Evolutionary conservation across 2,797 vertebrate species (phyloP).

Genomic region (Mycteria americana): DNA sequence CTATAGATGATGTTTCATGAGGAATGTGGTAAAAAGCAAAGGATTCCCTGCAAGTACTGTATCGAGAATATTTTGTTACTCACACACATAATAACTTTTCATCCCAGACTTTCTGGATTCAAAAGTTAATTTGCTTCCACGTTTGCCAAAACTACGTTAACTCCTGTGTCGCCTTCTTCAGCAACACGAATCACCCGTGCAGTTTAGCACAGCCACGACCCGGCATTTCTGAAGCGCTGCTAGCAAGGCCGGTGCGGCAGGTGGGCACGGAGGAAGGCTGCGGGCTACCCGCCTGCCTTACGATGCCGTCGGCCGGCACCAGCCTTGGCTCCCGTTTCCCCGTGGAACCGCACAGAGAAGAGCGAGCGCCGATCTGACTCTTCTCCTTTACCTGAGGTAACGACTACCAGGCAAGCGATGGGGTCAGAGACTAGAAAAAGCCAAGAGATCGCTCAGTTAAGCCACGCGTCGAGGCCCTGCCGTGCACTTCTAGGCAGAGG

Average conservation of each 20-base stretch:
- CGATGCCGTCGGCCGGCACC: accelerated
- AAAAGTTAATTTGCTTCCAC: background rate
- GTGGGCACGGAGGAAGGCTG: background rate
- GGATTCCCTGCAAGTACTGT: background rate
- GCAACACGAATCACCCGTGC: too few species aligned
- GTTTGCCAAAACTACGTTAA: background rate
- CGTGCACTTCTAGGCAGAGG: background rate
- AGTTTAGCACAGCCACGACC: background rate
- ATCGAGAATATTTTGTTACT: background rate
- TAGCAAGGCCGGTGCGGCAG: too few species aligned
- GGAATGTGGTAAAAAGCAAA: background rate
- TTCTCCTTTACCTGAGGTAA: background rate
- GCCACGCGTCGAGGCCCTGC: background rate
- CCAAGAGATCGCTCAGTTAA: background rate
- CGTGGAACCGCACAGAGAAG: background rate
- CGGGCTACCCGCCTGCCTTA: background rate
- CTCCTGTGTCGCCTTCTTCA: background rate
- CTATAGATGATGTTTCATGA: accelerated
- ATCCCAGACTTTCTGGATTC: background rate
- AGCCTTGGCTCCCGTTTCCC: background rate
- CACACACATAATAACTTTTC: background rate
- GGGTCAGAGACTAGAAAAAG: background rate
- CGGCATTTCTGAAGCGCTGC: background rate
- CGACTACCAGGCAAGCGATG: background rate
- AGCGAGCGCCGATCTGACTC: background rate